These are phyloP conservation scores for Megastigmus dorsalis DNA, from an alignment of 2,888 invertebrate species.

Conservation along the genomic window DNA sequence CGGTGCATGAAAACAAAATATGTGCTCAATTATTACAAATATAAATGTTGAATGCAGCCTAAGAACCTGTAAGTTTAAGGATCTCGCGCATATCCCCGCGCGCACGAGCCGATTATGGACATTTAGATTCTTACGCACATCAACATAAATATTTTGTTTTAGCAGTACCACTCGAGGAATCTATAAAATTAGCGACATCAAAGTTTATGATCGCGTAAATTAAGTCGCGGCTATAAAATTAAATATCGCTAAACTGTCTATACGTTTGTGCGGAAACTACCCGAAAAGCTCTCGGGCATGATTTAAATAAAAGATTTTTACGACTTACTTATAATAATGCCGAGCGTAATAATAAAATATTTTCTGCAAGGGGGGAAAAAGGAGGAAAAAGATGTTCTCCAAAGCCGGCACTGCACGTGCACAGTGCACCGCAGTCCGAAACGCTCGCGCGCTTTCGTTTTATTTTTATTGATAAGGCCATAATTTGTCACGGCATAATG, in stretches of 20 bases:
- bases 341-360: slow-evolving; percentile 38
- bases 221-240: slow-evolving; percentile 38
- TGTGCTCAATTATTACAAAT: slow-evolving; percentile 23
- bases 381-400: slow-evolving; percentile 22
- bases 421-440: not conserved
- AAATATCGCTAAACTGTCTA: slow-evolving; percentile 47
- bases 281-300: slow-evolving; percentile 3
- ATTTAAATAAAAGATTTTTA: slow-evolving; percentile 43
- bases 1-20: slow-evolving; percentile 9
- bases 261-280: slow-evolving; percentile 25
- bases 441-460: slow-evolving; percentile 16
- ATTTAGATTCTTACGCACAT: slow-evolving; percentile 14
- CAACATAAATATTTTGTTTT: slow-evolving; percentile 27
- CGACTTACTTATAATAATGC: slow-evolving; percentile 26
- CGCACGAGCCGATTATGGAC: slow-evolving; percentile 36
- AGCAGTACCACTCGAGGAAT: slow-evolving; percentile 38
- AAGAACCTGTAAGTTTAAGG: not conserved
- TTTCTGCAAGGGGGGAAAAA: no score
- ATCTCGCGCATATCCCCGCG: slow-evolving; percentile 1
- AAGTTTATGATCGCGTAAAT: slow-evolving; percentile 44
- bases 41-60: not conserved
- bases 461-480: slow-evolving; percentile 31
- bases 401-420: no score
- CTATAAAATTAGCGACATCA: slow-evolving; percentile 47
- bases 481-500: slow-evolving; percentile 47